Conservation (phyloP, 2,797 vertebrate species). For the Furcifer pardalis region DNA sequence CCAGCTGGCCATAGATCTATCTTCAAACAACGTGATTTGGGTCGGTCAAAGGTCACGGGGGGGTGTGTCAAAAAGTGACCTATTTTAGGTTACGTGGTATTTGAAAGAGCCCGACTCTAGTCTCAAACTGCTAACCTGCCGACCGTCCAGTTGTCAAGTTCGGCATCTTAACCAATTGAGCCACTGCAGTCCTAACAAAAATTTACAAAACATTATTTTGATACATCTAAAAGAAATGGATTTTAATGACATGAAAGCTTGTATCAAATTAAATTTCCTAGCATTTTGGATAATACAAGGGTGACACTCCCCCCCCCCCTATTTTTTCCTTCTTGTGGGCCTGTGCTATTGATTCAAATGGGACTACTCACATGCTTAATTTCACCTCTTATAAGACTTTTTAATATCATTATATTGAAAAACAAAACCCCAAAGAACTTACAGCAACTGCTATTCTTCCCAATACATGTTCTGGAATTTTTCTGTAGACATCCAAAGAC, state of each 20-base stretch:
- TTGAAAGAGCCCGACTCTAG: too few species aligned
- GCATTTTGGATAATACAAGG: neutral
- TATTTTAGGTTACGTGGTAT: too few species aligned
- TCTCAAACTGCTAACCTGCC: too few species aligned
- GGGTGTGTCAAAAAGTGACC: too few species aligned
- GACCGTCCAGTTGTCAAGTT: too few species aligned
- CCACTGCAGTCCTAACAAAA: too few species aligned
- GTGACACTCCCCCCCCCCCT: neutral
- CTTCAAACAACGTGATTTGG: too few species aligned
- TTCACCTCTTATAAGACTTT: neutral
- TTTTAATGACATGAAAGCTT: neutral
- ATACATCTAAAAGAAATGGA: neutral
- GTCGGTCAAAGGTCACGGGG: too few species aligned
- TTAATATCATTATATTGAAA: accelerated
- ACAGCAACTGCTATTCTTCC: constrained; percentile 96
- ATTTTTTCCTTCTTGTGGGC: neutral
- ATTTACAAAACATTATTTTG: too few species aligned
- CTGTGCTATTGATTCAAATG: too few species aligned
- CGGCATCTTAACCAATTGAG: too few species aligned
- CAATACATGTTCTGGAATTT: constrained; percentile 92
- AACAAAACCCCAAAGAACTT: constrained; percentile 70
- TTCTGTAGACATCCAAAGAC: constrained; percentile 95
- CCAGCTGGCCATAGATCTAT: too few species aligned
- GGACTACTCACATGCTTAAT: neutral
- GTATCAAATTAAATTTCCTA: neutral